Conservation (phyloP, 2,888 invertebrate genomes). For the Lasioglossum lativentre region DNA sequence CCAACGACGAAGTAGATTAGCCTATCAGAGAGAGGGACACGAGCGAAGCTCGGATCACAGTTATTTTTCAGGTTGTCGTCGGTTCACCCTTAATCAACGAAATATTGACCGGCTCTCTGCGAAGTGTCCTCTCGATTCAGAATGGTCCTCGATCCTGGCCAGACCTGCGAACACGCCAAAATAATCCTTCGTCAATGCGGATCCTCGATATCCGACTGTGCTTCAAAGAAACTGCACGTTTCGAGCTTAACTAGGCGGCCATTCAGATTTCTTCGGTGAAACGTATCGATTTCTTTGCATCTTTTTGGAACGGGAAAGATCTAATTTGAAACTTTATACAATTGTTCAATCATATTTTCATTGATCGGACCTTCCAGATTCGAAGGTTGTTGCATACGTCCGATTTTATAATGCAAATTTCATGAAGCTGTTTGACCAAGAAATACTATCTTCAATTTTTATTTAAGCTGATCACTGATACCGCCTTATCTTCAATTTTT, state of each 20-base stretch:
- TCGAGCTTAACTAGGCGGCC: neutral
- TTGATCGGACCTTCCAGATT: too few species aligned
- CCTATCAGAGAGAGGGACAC: neutral
- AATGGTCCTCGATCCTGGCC: neutral
- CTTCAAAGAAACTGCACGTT: neutral
- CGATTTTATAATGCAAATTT: too few species aligned
- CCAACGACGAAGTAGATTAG: constrained; percentile 51
- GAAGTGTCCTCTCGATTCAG: neutral
- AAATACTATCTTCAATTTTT: too few species aligned
- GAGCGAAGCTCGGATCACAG: constrained; percentile 12
- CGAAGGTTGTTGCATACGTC: too few species aligned
- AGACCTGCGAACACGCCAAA: neutral
- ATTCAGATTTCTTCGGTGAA: neutral
- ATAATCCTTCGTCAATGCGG: neutral
- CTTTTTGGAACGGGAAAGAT: too few species aligned
- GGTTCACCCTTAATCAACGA: constrained; percentile 46
- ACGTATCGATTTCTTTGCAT: neutral
- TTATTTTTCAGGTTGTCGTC: constrained; percentile 34
- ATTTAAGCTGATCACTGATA: too few species aligned
- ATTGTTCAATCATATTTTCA: too few species aligned
- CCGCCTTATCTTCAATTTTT: too few species aligned
- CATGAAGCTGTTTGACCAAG: too few species aligned
- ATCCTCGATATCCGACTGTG: neutral
- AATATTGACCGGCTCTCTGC: constrained; percentile 26
- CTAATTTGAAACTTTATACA: too few species aligned